These are phyloP conservation scores for Pectinophora gossypiella DNA, from an alignment of 1,140 invertebrate species.

Conservation along the genomic window DNA sequence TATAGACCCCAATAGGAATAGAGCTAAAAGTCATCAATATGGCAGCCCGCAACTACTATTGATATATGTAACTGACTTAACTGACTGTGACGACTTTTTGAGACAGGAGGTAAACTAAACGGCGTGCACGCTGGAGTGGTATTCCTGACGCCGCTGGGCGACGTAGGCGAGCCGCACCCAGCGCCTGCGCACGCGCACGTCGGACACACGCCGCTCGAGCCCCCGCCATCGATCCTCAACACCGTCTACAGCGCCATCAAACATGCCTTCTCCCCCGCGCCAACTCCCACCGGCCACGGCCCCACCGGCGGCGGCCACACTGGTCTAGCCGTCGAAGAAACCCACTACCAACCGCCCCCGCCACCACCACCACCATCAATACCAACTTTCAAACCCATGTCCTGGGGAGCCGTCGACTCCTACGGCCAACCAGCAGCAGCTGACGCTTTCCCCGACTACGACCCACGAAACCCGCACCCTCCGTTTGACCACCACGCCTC, in stretches of 20 bases:
- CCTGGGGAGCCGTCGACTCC: conserved; percentile 51
- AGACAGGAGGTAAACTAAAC: conserved; percentile 66
- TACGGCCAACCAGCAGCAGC: conserved; percentile 54
- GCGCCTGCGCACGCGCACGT: conserved; percentile 27
- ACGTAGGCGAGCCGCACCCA: conserved; percentile 20
- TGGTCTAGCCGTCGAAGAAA: not conserved
- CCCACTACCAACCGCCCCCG: conserved; percentile 5
- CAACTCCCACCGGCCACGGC: not conserved
- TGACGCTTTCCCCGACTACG: conserved; percentile 48
- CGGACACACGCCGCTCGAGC: conserved; percentile 52
- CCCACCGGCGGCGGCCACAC: not conserved
- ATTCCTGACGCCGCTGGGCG: conserved; percentile 57
- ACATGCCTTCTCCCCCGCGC: conserved; percentile 42
- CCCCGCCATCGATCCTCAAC: conserved; percentile 54
- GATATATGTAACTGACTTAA: no score
- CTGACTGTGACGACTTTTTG: conserved; percentile 35
- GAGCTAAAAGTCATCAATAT: no score
- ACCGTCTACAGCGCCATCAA: conserved; percentile 58
- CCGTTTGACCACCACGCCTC: conserved; percentile 39
- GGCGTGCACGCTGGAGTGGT: conserved; percentile 64
- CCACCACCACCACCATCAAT: conserved; percentile 44
- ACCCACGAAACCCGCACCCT: conserved; percentile 36
- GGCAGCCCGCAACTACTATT: no score
- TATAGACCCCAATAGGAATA: no score
- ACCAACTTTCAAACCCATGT: conserved; percentile 41